Evolutionary conservation across 2,113 vertebrate species (phyloP), one percentile per base, ranked within the genome.

Genomic region (Oreotrochilus melanogaster): DNA sequence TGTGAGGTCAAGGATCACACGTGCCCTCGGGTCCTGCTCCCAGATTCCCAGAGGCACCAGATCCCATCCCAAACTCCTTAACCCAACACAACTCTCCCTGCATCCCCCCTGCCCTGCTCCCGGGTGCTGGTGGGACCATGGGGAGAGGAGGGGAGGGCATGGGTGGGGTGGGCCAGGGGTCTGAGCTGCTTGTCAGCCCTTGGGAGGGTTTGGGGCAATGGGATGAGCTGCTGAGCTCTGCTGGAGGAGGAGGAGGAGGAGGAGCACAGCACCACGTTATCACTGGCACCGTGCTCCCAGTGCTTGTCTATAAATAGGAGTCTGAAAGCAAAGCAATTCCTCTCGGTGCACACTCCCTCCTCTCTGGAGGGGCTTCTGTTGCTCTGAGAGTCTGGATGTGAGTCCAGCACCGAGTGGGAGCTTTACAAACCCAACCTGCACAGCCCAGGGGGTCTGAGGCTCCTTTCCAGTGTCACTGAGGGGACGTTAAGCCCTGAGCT

Each of bases 261-360:
- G 39, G 39, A 39, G 35, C 35, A 37, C 35, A 37, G 35, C 35
- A 37, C 35, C 8, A 10, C 8, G 35, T 37, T 37, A 23, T 53
- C 76, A 16, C 89, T 87, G 89, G 76, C 91, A 86, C 87, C 4
- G 65, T 1, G 45, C 91, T 94, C 11, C 45, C 8, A 66, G 43
- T 0, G 6, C 78, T 75, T 4, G 65, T 45, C 95, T 96, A 95
- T 89, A 95, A 95, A 96, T 84, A 95, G 93, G 91, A 91, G 73
- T 57, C 95, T 87, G 48, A 87, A 93, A 87, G 91, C 86, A 69
- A 74, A 28, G 89, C 87, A 75, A 91, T 96, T 95, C 91, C 95
- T 96, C 91, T 87, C 1, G 0, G 86, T 9, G 76, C 2, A 53
- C 4, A 15, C 89, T 87, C n/a, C 93, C 89, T 87, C n/a, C 93